Base-by-base conservation (phyloP, 1,140 invertebrate genomes). In the Drosophila athabasca region DNA sequence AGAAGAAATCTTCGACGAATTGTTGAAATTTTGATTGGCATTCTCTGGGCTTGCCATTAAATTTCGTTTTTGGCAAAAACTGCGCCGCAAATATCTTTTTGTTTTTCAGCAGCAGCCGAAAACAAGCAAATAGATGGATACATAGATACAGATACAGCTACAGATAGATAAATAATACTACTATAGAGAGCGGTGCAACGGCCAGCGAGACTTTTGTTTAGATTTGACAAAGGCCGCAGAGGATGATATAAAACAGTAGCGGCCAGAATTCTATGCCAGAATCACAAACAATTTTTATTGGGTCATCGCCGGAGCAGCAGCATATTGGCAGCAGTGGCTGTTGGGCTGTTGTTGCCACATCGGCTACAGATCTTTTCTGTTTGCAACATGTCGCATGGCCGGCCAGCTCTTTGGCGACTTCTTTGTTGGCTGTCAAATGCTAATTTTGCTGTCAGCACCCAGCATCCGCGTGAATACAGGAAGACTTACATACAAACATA, bases 401-500 rank as follows among this genome's bases (percentile, higher is more conserved):
- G 52, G n/a, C 22, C 31, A 77, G 59, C 43, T 77, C 65, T 64
- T 62, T 29, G 29, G 48, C 41, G 50, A 13, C 43, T 48, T n/a
- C 19, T 74, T 57, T 58, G 51, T 55, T 48, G 26, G 45, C 59
- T 70, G 39, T 65, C 19, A 67, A 67, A 79, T 78, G 76, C 62
- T 67, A 78, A 79, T 78, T 59, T 17, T 54, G 46, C 49, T 60
- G 68, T 78, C 73, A 72, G 52, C 77, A 74, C 45, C 59, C 59
- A 62, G 52, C 77, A 74, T 44, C 59, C 59, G 69, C 59, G 69
- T 68, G 49, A 79, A 74, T 79, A 79, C 79, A 52, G 52, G 57
- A 39, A 11, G 35, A 13, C 35, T 3, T 9, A 9, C 8, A 11
- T 11, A 35, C 31, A 1, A 1, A 19, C 17, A 19, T 19, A 19